A percentile compares a stretch with the other conserved stretches of the same genome.
These are phyloP conservation scores for Sminthurinus aureus DNA, from an alignment of 2,888 invertebrate genomes.

Conservation along the genomic window DNA sequence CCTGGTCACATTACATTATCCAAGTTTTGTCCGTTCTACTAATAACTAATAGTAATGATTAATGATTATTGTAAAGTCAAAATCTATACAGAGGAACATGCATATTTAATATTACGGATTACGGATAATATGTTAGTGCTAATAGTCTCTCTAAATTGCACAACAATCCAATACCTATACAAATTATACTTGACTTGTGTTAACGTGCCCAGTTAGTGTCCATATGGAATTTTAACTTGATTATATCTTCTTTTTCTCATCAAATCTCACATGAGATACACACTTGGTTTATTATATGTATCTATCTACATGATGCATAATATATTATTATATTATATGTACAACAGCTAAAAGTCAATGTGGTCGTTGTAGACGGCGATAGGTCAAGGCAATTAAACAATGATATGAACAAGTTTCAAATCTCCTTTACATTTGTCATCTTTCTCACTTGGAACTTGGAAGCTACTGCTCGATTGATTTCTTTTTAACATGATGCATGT, in stretches of 20 bases:
- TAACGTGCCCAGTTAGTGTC: background rate
- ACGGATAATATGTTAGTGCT: too few relatives aligned
- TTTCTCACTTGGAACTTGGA: background rate
- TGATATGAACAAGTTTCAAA: background rate
- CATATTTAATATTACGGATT: too few relatives aligned
- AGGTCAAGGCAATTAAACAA: conserved; percentile 2
- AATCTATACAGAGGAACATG: background rate
- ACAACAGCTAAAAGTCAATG: background rate
- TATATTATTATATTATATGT: too few relatives aligned
- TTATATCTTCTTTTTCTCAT: background rate
- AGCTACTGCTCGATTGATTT: background rate
- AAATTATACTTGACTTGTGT: background rate
- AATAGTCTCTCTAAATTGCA: too few relatives aligned
- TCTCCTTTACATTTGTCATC: background rate
- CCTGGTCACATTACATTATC: conserved; percentile 7
- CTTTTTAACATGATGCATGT: background rate
- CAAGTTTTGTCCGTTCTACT: background rate
- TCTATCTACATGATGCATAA: background rate
- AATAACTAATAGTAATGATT: too few relatives aligned
- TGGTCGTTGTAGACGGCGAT: background rate
- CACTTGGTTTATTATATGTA: too few relatives aligned
- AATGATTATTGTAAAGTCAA: background rate
- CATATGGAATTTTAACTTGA: background rate
- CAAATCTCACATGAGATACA: background rate
- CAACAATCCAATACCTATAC: too few relatives aligned